Percentiles rank a stretch among this genome's conserved stretches.
Conservation (phyloP, 2,113 vertebrate species). For the Alligator sinensis region DNA sequence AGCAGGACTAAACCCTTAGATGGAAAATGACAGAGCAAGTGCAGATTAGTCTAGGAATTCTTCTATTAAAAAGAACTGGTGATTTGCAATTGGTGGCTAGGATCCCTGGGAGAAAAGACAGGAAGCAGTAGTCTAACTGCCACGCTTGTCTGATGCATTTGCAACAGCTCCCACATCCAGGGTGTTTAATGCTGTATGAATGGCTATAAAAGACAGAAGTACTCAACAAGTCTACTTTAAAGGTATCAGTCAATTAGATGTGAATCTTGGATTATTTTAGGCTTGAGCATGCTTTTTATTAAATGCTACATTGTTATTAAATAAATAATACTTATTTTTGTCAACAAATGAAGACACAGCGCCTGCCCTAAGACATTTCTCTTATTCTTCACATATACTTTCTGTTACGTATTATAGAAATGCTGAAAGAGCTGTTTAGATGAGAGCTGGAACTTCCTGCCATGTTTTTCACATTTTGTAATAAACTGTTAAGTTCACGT, state of each 20-base stretch:
- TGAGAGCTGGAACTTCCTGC: neutral
- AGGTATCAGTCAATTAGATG: too few relatives aligned
- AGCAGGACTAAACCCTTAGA: neutral
- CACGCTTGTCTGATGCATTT: neutral
- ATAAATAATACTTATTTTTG: too few relatives aligned
- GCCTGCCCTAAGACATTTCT: neutral
- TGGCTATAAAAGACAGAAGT: fast-evolving
- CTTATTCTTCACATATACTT: neutral
- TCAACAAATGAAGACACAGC: neutral
- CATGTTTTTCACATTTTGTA: neutral
- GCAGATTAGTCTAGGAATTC: neutral
- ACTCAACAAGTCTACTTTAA: neutral
- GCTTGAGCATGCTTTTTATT: too few relatives aligned
- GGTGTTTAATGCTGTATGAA: fast-evolving
- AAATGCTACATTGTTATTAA: too few relatives aligned
- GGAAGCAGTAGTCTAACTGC: neutral
- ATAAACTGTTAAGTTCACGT: neutral
- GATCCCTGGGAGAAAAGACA: neutral
- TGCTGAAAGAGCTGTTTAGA: neutral
- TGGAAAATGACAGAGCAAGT: neutral
- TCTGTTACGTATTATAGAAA: neutral
- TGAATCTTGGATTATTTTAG: too few relatives aligned
- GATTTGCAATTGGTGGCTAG: neutral
- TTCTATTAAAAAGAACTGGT: neutral
- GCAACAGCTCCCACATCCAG: fast-evolving